Base-by-base conservation (phyloP, 2,888 invertebrate species). In the Drosophila fungiperda region DNA sequence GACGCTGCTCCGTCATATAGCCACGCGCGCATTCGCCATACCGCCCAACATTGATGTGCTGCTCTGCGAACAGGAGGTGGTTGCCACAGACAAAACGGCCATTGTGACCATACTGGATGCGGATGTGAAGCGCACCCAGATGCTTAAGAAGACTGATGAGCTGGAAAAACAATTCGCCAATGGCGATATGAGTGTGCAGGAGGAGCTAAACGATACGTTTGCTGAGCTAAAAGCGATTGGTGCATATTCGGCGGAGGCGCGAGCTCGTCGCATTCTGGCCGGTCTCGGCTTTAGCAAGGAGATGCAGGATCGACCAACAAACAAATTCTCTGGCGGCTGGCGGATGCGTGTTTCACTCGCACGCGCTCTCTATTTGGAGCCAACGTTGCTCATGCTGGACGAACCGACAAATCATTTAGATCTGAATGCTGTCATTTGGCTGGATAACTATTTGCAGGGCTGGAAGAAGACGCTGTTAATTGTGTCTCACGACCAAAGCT, bases 351-450 rank as follows among this genome's bases (percentile, higher is more conserved):
- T 99, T 6, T 99, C 99, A 0, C 94, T 99, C 49, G 99, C 99
- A 1, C 95, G 99, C 92, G 99, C 99, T 4, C 94, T 99, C 26
- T 99, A 99, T 92, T 94, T 99, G 71, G 99, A 99, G 93, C 99
- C 99, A 0, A 99, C 99, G 1, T 94, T 99, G n/a, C 94, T 99
- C 33, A 94, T 99, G 92, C 96, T 99, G 38, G 99, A 99, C 94
- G 99, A 99, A 95, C 99, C 99, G 78, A 99, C 99, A 0, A 99
- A 99, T 94, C 99, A 99, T 94, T 96, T 99, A 87, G 99, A 99
- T 95, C 94, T 99, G 68, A 99, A 99, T 92, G 99, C 99, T 79
- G 99, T 99, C 58, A 99, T 99, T 94, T 99, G 99, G 99, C 95
- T 99, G 66, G 99, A 99, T 92, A 99, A 99, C 93, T 99, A 99